phyloP scores from a whole-genome alignment of 2,888 invertebrate species.

The Polyploca ridens region DNA sequence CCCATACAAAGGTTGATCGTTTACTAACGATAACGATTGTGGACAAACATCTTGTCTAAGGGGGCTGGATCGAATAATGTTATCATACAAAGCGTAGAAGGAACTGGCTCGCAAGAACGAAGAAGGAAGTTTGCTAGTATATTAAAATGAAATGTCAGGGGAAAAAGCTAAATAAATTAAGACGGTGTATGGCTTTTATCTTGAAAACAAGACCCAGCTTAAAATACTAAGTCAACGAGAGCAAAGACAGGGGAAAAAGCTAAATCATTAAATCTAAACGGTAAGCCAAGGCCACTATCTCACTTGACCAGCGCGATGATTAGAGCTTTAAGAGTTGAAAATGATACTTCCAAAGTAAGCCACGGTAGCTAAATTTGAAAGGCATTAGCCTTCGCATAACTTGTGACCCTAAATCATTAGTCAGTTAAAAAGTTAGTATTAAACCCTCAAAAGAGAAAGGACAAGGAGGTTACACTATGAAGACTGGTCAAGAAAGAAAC shows the following conservation, averaged over 20 bases:
- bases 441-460: neutral
- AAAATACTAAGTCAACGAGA: neutral
- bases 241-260: neutral
- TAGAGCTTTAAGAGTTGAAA: neutral
- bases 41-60: too few relatives aligned
- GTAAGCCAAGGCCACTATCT: neutral
- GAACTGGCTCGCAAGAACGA: too few relatives aligned
- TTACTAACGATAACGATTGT: too few relatives aligned
- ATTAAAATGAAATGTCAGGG: too few relatives aligned
- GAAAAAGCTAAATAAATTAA: too few relatives aligned
- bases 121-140: too few relatives aligned
- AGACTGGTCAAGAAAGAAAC: too few relatives aligned
- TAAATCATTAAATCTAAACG: neutral
- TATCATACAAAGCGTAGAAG: too few relatives aligned
- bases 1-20: too few relatives aligned
- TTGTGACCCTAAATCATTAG: neutral
- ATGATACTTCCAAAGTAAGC: conserved; percentile 6
- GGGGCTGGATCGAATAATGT: too few relatives aligned
- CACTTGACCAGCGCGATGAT: neutral
- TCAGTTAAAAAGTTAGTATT: neutral
- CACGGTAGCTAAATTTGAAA: neutral
- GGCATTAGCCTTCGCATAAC: conserved; percentile 8
- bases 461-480: neutral
- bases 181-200: too few relatives aligned
- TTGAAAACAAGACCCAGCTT: too few relatives aligned